These are phyloP conservation scores for Argya squamiceps DNA, from an alignment of 2,797 vertebrate genomes.

Conservation along the genomic window DNA sequence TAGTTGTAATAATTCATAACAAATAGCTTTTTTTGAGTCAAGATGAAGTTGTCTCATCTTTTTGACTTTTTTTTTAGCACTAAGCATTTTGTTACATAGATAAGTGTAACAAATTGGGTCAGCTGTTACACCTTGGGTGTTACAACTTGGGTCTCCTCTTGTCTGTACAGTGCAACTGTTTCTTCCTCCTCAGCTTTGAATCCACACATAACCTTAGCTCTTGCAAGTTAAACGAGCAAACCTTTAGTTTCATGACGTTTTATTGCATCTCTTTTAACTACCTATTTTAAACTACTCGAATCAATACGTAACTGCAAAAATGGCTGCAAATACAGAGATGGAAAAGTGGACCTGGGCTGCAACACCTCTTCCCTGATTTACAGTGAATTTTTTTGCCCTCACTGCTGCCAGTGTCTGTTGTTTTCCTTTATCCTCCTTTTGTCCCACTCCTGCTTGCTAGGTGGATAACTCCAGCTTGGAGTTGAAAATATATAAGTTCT, in stretches of 20 bases:
- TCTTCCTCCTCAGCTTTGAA: background rate
- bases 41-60: background rate
- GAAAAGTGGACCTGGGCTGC: background rate
- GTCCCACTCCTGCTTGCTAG: background rate
- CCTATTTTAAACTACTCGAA: background rate
- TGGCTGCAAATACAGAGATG: background rate
- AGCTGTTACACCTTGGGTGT: background rate
- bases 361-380: background rate
- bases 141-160: background rate
- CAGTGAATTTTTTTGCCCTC: background rate
- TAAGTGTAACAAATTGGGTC: background rate
- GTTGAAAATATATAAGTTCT: rapidly evolving
- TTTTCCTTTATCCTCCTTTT: background rate
- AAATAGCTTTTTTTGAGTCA: background rate
- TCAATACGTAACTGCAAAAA: background rate
- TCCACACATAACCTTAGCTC: rapidly evolving
- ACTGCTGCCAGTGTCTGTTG: rapidly evolving
- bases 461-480: background rate
- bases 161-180: background rate
- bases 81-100: background rate
- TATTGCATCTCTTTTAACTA: background rate
- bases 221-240: background rate
- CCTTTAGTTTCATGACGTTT: background rate
- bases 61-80: background rate
- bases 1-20: background rate